Evolutionary conservation across 2,797 vertebrate species (phyloP), one percentile per base, ranked within the genome.

Genomic region (Falco cherrug): DNA sequence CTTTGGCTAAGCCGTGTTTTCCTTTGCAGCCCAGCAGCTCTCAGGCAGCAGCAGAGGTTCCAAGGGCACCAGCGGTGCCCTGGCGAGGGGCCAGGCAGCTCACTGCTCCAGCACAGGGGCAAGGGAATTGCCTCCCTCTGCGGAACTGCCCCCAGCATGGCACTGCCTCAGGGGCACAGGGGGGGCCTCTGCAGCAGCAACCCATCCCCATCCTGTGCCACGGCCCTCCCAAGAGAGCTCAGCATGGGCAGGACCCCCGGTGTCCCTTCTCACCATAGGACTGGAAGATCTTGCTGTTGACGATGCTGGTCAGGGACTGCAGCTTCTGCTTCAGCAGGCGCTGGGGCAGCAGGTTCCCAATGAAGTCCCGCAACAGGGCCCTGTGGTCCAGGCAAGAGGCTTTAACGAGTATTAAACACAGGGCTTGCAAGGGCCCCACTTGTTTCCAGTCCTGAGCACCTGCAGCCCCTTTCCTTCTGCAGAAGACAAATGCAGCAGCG

Each of bases 271-370:
- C 93, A 97, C 97, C 97, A 0, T 95, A 89, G 80, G 33, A 68
- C 75, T 79, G 81, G 92, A 97, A 97, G 35, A 83, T 39, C 41
- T 57, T 91, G 86, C 50, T 97, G 92, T 64, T 75, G 88, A 97
- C 31, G 2, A 97, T 96, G 76, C 80, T 53, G 1, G 68, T 93
- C 87, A 97, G 93, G 61, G 84, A 97, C 89, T 96, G 96, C 71
- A 97, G 91, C 82, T 97, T 97, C 92, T 97, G 97, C 83, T 68
- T 97, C 84, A 96, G 82, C 92, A 97, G 96, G 11, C 97, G 93
- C 65, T 94, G 95, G 45, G 94, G 92, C 0, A 16, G 84, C 75
- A 97, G 87, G 89, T 96, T 97, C 63, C 83, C 31, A 3, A 97
- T 75, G 53, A 97, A 97, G 31, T 97, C 96, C 65, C 80, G 33